A percentile compares a stretch with the other conserved stretches of the same genome.
Conservation (phyloP, 2,113 vertebrate genomes). For the Epinephelus moara region DNA sequence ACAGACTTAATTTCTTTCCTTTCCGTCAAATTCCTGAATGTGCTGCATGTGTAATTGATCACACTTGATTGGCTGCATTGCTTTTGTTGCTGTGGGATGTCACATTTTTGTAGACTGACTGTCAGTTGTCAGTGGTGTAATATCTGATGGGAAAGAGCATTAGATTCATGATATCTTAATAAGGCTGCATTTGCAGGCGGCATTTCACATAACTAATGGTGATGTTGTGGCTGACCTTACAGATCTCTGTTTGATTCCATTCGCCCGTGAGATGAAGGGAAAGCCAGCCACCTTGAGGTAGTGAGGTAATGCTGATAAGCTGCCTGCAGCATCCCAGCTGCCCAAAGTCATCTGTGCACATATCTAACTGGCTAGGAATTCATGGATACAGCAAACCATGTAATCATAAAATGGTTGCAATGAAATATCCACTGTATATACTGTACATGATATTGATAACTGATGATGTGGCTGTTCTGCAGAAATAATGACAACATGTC, state of each 20-base stretch:
- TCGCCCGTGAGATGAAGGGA: not conserved
- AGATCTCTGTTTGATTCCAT: constrained; percentile 19
- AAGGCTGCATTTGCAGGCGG: not conserved
- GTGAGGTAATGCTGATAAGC: constrained; percentile 1
- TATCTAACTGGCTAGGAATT: constrained; percentile 14
- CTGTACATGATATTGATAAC: not conserved
- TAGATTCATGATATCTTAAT: not conserved
- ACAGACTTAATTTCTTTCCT: too few relatives aligned
- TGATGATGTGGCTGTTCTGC: too few relatives aligned
- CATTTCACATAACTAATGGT: constrained; percentile 5
- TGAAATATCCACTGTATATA: not conserved
- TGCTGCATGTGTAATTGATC: not conserved
- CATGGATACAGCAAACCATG: not conserved
- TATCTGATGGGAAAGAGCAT: not conserved
- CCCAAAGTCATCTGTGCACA: constrained; percentile 15
- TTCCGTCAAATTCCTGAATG: not conserved
- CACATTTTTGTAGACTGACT: not conserved
- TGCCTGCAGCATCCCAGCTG: constrained; percentile 22
- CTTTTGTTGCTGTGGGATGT: not conserved
- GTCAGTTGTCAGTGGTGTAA: not conserved
- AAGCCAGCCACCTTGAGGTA: not conserved
- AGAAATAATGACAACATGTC: too few relatives aligned
- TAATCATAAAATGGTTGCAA: not conserved
- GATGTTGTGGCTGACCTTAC: not conserved
- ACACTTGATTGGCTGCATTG: not conserved